These are phyloP conservation scores for Tanypteryx hageni DNA, from an alignment of 2,888 invertebrate species.

Conservation along the genomic window DNA sequence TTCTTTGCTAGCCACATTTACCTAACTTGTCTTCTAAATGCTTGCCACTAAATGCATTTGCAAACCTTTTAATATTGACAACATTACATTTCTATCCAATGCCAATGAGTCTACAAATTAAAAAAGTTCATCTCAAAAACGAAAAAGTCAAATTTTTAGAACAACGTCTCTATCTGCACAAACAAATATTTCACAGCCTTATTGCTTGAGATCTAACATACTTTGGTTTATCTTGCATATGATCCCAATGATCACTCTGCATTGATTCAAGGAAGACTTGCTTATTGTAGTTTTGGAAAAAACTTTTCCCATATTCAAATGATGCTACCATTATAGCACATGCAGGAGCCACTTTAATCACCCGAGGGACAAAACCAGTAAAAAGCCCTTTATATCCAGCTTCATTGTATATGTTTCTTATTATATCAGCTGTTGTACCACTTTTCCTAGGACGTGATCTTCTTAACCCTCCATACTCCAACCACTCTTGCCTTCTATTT, in stretches of 20 bases:
- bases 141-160: background rate
- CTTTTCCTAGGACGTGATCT: background rate
- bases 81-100: too few relatives aligned
- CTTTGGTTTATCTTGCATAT: background rate
- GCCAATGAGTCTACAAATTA: background rate
- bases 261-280: constrained; percentile 27
- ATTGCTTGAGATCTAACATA: background rate
- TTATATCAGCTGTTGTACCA: constrained; percentile 70
- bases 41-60: too few relatives aligned
- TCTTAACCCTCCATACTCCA: background rate
- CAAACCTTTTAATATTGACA: too few relatives aligned
- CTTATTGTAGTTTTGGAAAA: constrained; percentile 81
- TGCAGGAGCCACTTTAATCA: constrained; percentile 97
- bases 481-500: background rate
- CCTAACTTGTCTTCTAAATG: too few relatives aligned
- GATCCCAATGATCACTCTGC: background rate
- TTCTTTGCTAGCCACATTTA: too few relatives aligned
- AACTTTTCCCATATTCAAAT: constrained; percentile 96
- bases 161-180: background rate
- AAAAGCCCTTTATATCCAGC: constrained; percentile 87
- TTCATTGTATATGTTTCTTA: constrained; percentile 81
- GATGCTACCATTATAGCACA: constrained; percentile 99
- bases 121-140: background rate
- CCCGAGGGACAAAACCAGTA: constrained; percentile 91
- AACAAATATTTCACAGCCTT: background rate